Percentiles rank a stretch among this genome's conserved stretches.
These are phyloP conservation scores for Drosophila sucinea DNA, from an alignment of 1,140 invertebrate species.

Conservation along the genomic window DNA sequence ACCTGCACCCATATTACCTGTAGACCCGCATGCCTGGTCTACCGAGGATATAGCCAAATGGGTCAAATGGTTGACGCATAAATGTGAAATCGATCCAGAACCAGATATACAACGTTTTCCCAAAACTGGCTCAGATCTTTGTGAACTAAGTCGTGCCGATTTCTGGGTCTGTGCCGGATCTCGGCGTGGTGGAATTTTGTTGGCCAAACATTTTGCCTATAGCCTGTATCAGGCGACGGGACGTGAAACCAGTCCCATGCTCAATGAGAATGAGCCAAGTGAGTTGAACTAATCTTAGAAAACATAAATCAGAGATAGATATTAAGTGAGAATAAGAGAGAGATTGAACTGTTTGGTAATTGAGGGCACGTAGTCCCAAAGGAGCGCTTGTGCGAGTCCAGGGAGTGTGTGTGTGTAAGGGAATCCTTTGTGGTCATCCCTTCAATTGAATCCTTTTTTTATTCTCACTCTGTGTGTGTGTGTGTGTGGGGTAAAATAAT, in stretches of 20 bases:
- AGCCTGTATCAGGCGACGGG: slow-evolving; percentile 84
- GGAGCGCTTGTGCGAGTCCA: slow-evolving; percentile 46
- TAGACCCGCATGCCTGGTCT: slow-evolving; percentile 88
- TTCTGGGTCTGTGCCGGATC: slow-evolving; percentile 84
- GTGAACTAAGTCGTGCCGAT: slow-evolving; percentile 84
- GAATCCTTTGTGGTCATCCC: slow-evolving; percentile 73
- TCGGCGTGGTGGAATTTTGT: slow-evolving; percentile 82
- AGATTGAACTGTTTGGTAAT: slow-evolving; percentile 72
- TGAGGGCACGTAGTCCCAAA: slow-evolving; percentile 70
- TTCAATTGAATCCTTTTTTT: slow-evolving; percentile 71
- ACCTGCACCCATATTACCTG: slow-evolving; percentile 64
- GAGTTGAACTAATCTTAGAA: slow-evolving; percentile 61
- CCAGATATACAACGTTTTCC: slow-evolving; percentile 85
- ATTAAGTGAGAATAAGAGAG: slow-evolving; percentile 9
- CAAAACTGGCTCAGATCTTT: slow-evolving; percentile 85
- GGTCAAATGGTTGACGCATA: slow-evolving; percentile 86
- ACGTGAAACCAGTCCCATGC: slow-evolving; percentile 83
- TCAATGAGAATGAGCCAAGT: slow-evolving; percentile 80
- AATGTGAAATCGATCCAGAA: slow-evolving; percentile 84
- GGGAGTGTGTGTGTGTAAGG: slow-evolving; percentile 1
- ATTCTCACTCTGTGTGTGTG: neutral
- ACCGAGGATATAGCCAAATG: slow-evolving; percentile 86
- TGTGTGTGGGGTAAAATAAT: slow-evolving; percentile 37
- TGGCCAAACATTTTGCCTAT: slow-evolving; percentile 84
- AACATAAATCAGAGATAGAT: slow-evolving; percentile 66